Evolutionary conservation across 1,140 invertebrate genomes (phyloP).

Genomic region (Drosophila busckii): DNA sequence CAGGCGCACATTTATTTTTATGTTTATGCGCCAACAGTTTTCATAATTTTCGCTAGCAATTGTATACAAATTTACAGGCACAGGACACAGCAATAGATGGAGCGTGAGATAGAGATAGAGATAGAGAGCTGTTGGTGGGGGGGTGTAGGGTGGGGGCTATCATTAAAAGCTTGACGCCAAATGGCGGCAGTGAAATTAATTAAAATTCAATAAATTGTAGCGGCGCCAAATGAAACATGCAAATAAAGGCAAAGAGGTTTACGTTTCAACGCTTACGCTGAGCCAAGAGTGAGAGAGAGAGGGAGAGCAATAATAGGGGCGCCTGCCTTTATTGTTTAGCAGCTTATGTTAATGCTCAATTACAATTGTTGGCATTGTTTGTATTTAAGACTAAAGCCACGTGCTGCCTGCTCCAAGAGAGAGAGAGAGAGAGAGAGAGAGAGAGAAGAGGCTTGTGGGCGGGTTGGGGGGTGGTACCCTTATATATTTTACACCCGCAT

Average conservation of each 20-base stretch:
- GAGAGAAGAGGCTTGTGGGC: neutral
- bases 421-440: neutral
- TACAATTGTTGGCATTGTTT: constrained; percentile 70
- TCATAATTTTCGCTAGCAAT: constrained; percentile 56
- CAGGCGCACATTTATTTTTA: constrained; percentile 42
- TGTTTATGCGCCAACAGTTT: constrained; percentile 31
- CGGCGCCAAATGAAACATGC: constrained; percentile 52
- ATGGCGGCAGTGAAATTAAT: constrained; percentile 69
- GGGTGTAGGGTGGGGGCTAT: constrained; percentile 30
- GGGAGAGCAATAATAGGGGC: neutral
- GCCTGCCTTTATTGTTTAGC: constrained; percentile 27
- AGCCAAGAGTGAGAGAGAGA: neutral
- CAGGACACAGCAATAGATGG: too few relatives aligned
- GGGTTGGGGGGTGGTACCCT: too few relatives aligned
- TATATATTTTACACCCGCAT: too few relatives aligned
- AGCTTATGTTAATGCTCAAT: constrained; percentile 74
- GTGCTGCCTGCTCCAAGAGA: constrained; percentile 37
- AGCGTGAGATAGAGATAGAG: too few relatives aligned
- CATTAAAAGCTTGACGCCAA: constrained; percentile 61
- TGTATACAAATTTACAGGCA: too few relatives aligned
- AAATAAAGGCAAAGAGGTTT: constrained; percentile 23
- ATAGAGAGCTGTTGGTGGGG: too few relatives aligned
- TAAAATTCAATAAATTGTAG: constrained; percentile 74
- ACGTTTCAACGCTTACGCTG: constrained; percentile 31
- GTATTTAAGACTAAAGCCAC: constrained; percentile 59